These are phyloP conservation scores for Cabera pusaria DNA, from an alignment of 2,888 invertebrate species.

Conservation along the genomic window DNA sequence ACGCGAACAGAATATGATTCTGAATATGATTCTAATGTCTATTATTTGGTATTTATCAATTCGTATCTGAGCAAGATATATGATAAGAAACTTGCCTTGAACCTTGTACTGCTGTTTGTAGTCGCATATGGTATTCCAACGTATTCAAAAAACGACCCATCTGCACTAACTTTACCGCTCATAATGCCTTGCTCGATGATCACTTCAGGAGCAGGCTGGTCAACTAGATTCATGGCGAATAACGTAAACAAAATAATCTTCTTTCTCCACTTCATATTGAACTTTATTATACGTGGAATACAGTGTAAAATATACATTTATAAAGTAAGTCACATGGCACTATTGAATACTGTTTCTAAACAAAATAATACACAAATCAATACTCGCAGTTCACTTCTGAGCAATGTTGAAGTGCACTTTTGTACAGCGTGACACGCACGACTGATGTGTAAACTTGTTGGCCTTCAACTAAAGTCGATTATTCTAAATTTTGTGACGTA, in stretches of 20 bases:
- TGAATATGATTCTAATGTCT: no score
- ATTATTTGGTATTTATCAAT: no score
- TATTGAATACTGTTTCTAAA: no score
- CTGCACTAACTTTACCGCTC: slow-evolving; percentile 62
- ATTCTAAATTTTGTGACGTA: no score
- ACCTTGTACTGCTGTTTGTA: slow-evolving; percentile 55
- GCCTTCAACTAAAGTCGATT: slow-evolving; percentile 35
- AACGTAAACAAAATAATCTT: slow-evolving; percentile 61
- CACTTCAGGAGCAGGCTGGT: slow-evolving; percentile 69
- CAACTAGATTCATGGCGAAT: slow-evolving; percentile 64
- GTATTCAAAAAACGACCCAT: slow-evolving; percentile 70
- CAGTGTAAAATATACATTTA: no score
- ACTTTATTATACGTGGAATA: no score
- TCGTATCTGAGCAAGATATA: not conserved
- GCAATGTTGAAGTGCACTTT: no score
- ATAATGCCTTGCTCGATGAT: slow-evolving; percentile 64
- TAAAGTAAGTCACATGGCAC: not conserved
- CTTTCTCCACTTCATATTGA: slow-evolving; percentile 56
- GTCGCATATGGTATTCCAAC: slow-evolving; percentile 71
- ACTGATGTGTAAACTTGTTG: no score
- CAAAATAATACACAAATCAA: no score
- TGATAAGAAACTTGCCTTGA: slow-evolving; percentile 53
- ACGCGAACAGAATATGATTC: no score
- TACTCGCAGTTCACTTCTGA: no score
- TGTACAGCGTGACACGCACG: no score